These are phyloP conservation scores for Chloromyia formosa DNA, from an alignment of 2,888 invertebrate species.

Conservation along the genomic window DNA sequence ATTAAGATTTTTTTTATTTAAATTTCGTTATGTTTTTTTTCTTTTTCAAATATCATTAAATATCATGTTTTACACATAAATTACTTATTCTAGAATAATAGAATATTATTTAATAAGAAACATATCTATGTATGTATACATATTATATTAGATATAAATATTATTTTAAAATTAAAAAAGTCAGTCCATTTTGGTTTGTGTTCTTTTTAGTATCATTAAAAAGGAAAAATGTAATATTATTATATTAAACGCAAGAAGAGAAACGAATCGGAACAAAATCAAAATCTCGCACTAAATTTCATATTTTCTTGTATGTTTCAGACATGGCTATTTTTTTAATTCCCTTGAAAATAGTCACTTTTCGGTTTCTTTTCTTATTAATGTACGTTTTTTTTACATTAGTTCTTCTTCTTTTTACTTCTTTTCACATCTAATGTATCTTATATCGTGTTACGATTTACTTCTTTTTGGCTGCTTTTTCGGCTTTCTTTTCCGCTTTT, in stretches of 20 bases:
- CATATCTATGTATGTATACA: conserved; percentile 15
- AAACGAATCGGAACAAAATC: conserved; percentile 28
- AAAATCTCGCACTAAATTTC: conserved; percentile 4
- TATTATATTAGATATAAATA: conserved; percentile 24
- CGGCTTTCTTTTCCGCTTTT: conserved; percentile 85
- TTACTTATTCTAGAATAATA: conserved; percentile 19
- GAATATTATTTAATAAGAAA: conserved; percentile 33
- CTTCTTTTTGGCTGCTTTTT: conserved; percentile 73
- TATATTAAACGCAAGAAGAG: neutral
- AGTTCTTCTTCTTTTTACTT: neutral
- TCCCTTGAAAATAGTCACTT: neutral
- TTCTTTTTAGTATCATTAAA: neutral
- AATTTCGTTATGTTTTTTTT: conserved; percentile 3
- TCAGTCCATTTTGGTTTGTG: conserved; percentile 42
- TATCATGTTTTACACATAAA: conserved; percentile 32
- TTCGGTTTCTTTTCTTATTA: neutral
- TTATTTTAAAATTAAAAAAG: conserved; percentile 41
- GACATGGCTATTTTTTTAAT: conserved; percentile 1
- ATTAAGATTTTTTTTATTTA: too few species aligned
- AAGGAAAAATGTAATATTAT: neutral
- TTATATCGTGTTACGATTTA: conserved; percentile 50
- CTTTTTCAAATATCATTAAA: conserved; percentile 12
- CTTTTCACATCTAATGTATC: neutral
- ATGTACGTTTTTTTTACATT: neutral
- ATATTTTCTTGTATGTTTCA: conserved; percentile 7